Base-by-base conservation (phyloP, 2,888 invertebrate genomes). In the Heliconius cydno region DNA sequence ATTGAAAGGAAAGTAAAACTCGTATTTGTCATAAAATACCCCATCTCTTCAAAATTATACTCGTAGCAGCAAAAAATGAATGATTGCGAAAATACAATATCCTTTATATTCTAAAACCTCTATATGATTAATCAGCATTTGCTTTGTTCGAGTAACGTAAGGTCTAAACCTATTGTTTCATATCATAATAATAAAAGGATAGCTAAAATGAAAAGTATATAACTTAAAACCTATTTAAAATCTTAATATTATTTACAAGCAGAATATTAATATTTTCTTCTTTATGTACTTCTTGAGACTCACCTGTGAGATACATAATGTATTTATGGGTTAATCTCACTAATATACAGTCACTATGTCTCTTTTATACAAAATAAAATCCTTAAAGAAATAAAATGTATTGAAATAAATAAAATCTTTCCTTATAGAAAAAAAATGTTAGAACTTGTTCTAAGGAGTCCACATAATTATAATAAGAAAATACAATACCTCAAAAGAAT, bases 91-190 rank as follows among this genome's bases (percentile, higher is more conserved):
- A 22, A 71, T 52, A 63, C n/a, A 63, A 74, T 41, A 38, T 25
- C 63, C 63, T 25, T 74, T 74, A 74, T 74, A 19, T 57, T 74
- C 63, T 25, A 34, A 34, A 63, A 63, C 15, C 22, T 19, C 34
- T 60, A 22, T 52, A 52, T 19, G 41, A 38, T 65, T 38, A 5
- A 65, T 74, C 63, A 74, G 25, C 63, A 41, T 63, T 63, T 41
- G 3, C 30, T 63, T 63, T 65, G 15, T 34, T 25, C 15, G 34
- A 25, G 3, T 15, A 38, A 38, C 9, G 25, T 34, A 28, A 46
- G 28, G 57, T 72, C 52, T 19, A 52, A 57, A 38, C 1, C 22
- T 38, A 38, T 71, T 28, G 15, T 71, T 28, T 71, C 71, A 46
- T 71, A 19, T 25, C 15, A 6, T 71, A 28, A 19, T 10, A 67